Percentiles rank a stretch among this genome's conserved stretches.
phyloP scores from a whole-genome alignment of 2,888 invertebrate species.

The Drosophila leonis region DNA sequence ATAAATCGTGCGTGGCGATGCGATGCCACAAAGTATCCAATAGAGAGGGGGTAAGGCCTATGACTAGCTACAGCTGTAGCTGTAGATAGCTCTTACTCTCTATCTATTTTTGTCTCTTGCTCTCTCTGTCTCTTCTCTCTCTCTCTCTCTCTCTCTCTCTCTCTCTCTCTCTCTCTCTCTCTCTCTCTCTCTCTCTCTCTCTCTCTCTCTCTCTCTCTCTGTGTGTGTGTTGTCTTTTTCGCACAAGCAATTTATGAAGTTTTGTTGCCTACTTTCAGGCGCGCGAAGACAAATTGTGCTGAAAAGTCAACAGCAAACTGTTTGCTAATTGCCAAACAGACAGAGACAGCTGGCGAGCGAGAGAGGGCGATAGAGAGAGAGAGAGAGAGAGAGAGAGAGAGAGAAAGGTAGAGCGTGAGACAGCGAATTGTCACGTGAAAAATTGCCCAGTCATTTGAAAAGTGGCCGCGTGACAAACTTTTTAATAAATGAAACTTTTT shows the following conservation, averaged over 20 bases:
- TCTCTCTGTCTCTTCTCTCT: background rate
- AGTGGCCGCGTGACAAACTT: conserved; percentile 74
- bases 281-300: conserved; percentile 75
- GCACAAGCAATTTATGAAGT: conserved; percentile 66
- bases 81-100: background rate
- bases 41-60: background rate
- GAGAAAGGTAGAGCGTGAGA: background rate
- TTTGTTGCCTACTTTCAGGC: conserved; percentile 69
- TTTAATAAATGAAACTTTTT: conserved; percentile 78
- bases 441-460: conserved; percentile 78
- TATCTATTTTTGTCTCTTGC: background rate
- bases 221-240: background rate
- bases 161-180: background rate
- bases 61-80: conserved; percentile 21
- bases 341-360: background rate
- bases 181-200: background rate
- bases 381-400: background rate
- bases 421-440: conserved; percentile 75
- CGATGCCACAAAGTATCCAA: conserved; percentile 43
- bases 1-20: conserved; percentile 66
- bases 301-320: conserved; percentile 74
- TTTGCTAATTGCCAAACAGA: conserved; percentile 68
- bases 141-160: background rate
- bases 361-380: background rate
- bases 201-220: background rate